Conservation (phyloP, 2,113 vertebrate species). For the Puma concolor region DNA sequence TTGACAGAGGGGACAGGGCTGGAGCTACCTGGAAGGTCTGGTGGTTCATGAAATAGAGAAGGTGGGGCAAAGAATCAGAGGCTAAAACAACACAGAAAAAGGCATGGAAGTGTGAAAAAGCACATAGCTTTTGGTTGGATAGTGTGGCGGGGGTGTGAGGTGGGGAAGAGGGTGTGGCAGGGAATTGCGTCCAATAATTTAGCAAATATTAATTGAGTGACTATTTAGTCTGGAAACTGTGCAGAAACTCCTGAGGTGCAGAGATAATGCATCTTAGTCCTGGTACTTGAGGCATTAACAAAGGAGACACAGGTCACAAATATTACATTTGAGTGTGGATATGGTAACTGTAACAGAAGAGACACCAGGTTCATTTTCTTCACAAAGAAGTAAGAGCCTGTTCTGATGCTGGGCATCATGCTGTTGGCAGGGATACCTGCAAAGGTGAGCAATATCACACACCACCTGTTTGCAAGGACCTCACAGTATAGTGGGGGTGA, state of each 20-base stretch:
- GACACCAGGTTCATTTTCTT: not conserved
- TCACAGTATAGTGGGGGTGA: not conserved
- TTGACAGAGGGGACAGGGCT: not conserved
- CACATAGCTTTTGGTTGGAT: not conserved
- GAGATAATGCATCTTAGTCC: not conserved
- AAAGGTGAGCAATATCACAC: not conserved
- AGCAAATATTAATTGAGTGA: not conserved
- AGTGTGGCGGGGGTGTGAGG: not conserved
- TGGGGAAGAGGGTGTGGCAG: not conserved
- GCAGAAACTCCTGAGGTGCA: not conserved
- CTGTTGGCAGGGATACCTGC: not conserved
- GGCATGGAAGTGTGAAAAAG: too few relatives aligned
- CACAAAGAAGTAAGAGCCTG: not conserved
- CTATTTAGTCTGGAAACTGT: not conserved
- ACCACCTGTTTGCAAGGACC: fast-evolving
- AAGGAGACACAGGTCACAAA: not conserved
- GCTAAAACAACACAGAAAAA: not conserved
- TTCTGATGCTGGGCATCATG: not conserved
- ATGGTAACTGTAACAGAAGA: not conserved
- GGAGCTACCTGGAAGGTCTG: not conserved
- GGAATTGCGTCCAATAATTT: not conserved
- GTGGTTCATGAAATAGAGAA: not conserved
- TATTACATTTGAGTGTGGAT: not conserved
- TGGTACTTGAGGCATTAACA: not conserved
- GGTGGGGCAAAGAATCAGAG: not conserved